These are phyloP conservation scores for Uria aalge DNA, from an alignment of 2,113 vertebrate species.

Conservation along the genomic window DNA sequence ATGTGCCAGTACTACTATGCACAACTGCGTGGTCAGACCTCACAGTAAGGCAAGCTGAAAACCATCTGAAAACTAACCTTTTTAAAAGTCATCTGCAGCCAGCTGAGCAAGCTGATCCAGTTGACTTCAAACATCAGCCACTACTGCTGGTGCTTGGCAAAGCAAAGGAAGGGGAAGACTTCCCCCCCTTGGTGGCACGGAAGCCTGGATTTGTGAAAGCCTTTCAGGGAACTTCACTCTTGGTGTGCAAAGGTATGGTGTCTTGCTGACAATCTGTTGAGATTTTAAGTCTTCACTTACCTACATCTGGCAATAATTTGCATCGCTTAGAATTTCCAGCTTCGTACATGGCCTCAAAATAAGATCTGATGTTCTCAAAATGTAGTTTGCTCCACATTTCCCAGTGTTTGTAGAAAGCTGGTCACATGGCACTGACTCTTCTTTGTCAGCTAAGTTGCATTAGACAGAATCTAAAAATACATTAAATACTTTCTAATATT, in stretches of 20 bases:
- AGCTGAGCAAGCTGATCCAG: background rate
- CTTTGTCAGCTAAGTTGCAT: constrained; percentile 17
- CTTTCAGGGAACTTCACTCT: background rate
- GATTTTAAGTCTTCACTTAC: background rate
- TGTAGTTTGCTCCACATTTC: background rate
- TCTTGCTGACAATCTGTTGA: background rate
- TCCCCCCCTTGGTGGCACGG: background rate
- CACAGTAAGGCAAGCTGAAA: background rate
- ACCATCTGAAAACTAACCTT: background rate
- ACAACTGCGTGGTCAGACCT: background rate
- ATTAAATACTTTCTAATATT: constrained; percentile 44
- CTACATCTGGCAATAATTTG: background rate
- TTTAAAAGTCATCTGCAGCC: background rate
- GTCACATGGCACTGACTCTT: background rate
- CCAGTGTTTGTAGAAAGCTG: background rate
- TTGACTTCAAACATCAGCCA: background rate
- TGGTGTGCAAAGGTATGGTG: background rate
- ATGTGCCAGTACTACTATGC: background rate
- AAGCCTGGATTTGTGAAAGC: background rate
- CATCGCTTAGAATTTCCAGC: background rate
- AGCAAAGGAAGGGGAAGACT: background rate
- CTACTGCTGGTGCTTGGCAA: background rate
- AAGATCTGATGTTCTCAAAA: background rate
- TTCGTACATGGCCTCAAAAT: background rate
- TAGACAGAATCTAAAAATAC: constrained; percentile 48